These are phyloP conservation scores for Limnephilus marmoratus DNA, from an alignment of 2,888 invertebrate species.

Conservation along the genomic window DNA sequence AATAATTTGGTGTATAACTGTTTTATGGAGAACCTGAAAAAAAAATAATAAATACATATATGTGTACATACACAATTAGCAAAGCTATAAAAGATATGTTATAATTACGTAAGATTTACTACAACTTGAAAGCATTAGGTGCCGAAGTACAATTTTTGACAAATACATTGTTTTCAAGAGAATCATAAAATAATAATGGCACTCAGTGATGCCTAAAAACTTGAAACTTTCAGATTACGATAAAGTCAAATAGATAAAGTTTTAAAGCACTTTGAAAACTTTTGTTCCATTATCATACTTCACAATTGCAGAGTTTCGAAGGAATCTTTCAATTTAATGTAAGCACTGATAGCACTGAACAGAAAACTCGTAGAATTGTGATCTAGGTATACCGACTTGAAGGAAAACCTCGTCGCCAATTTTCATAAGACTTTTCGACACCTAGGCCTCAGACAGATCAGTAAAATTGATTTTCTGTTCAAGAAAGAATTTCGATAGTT, in stretches of 20 bases:
- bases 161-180: not conserved
- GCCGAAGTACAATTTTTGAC: not conserved
- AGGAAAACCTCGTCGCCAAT: not conserved
- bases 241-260: constrained; percentile 2
- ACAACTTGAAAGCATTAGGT: not conserved
- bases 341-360: not conserved
- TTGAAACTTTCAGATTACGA: not conserved
- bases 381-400: not conserved
- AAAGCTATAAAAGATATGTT: not conserved
- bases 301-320: not conserved
- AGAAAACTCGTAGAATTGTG: not conserved
- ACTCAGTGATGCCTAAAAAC: not conserved
- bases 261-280: not conserved
- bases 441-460: too few relatives aligned
- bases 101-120: not conserved
- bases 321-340: not conserved
- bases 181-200: not conserved
- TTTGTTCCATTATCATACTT: not conserved
- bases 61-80: too few relatives aligned
- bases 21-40: too few relatives aligned
- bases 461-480: too few relatives aligned
- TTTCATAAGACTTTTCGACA: too few relatives aligned
- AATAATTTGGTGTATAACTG: too few relatives aligned
- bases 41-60: too few relatives aligned
- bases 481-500: too few relatives aligned